phyloP scores from a whole-genome alignment of 2,797 vertebrate species.

The Petrocephalus schoutedeni region DNA sequence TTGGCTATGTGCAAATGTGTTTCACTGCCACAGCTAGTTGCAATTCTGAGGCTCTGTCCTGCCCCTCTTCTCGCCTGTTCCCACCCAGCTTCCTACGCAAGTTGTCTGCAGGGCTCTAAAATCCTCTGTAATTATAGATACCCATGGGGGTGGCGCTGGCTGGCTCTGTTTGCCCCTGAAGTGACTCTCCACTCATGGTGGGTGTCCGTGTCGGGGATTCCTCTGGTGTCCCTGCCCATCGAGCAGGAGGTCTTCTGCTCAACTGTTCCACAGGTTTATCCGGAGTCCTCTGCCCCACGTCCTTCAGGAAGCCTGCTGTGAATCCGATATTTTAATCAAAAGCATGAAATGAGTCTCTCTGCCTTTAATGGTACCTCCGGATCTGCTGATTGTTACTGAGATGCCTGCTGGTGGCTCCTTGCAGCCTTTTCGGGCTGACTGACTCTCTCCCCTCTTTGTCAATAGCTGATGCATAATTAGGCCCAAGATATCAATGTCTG shows the following conservation, averaged over 20 bases:
- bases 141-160: too few species aligned
- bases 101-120: neutral
- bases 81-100: neutral
- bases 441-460: neutral
- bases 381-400: neutral
- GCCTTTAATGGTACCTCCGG: neutral
- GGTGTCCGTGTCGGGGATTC: neutral
- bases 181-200: neutral
- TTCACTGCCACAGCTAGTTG: neutral
- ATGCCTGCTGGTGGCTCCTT: neutral
- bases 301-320: neutral
- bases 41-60: neutral
- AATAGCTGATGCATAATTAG: neutral
- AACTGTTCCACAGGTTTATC: neutral
- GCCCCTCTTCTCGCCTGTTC: neutral
- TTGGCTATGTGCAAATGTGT: neutral
- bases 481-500: neutral
- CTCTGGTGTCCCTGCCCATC: neutral
- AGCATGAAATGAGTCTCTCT: neutral
- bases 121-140: neutral
- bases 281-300: neutral
- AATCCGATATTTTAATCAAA: slow-evolving; percentile 6
- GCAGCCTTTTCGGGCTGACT: neutral
- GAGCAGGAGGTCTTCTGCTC: neutral
- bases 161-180: neutral